phyloP scores from a whole-genome alignment of 2,888 invertebrate species.

The Limenitis camilla region DNA sequence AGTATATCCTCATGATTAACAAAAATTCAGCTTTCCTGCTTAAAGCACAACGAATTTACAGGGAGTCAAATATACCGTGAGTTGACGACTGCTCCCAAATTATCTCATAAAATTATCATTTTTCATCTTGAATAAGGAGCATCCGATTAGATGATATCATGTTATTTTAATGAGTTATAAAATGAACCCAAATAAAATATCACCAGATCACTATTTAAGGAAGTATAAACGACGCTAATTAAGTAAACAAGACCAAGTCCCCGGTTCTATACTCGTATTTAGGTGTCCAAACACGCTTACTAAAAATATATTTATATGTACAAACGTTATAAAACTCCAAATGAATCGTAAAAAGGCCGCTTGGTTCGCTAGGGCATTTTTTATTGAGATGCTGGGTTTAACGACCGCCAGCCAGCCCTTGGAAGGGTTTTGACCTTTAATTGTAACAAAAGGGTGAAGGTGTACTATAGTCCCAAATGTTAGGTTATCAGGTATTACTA shows the following conservation, averaged over 20 bases:
- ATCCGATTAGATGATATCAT: too few relatives aligned
- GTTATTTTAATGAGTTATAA: neutral
- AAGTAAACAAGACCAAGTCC: constrained; percentile 18
- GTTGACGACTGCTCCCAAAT: too few relatives aligned
- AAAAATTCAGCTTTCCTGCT: too few relatives aligned
- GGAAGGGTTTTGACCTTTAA: constrained; percentile 53
- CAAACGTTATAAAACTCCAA: constrained; percentile 46
- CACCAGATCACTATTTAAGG: constrained; percentile 8
- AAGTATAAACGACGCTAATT: constrained; percentile 22
- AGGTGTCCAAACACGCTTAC: constrained; percentile 30
- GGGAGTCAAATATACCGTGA: too few relatives aligned
- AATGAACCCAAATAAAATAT: neutral
- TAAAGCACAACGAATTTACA: too few relatives aligned
- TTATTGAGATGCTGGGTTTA: constrained; percentile 56
- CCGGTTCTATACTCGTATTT: constrained; percentile 23
- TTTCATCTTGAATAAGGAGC: too few relatives aligned
- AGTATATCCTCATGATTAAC: too few relatives aligned
- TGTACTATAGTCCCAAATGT: neutral
- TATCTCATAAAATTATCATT: too few relatives aligned
- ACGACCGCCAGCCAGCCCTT: constrained; percentile 42
- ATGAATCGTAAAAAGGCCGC: constrained; percentile 51
- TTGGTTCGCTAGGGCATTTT: constrained; percentile 47
- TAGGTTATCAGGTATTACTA: too few relatives aligned
- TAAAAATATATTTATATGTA: constrained; percentile 30
- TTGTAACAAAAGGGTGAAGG: constrained; percentile 36